These are phyloP conservation scores for Lynx canadensis DNA, from an alignment of 2,113 vertebrate genomes.

Conservation along the genomic window DNA sequence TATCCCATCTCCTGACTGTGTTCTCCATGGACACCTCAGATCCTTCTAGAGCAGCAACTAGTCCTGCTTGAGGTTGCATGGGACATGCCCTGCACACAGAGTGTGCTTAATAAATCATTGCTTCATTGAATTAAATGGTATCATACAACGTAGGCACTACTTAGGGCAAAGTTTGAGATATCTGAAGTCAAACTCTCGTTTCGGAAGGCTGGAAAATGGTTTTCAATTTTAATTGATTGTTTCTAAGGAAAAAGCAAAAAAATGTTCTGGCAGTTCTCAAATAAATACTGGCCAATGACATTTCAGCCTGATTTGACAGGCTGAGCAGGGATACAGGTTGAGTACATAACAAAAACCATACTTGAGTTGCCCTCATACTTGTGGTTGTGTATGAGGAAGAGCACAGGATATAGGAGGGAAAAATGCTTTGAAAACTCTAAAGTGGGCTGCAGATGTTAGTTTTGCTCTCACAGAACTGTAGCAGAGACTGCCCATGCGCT, in stretches of 20 bases:
- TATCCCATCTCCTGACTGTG: not conserved
- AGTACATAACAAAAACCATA: not conserved
- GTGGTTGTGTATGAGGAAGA: not conserved
- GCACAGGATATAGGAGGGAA: not conserved
- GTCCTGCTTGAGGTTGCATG: not conserved
- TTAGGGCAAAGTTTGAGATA: not conserved
- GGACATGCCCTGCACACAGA: not conserved
- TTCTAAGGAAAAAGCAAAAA: not conserved
- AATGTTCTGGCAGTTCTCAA: not conserved
- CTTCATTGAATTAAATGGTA: not conserved
- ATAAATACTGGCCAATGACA: not conserved
- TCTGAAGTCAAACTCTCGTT: not conserved
- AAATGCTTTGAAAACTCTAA: not conserved
- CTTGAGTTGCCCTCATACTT: not conserved
- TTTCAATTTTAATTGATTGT: not conserved
- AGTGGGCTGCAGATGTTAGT: not conserved
- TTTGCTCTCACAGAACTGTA: not conserved
- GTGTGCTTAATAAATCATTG: not conserved
- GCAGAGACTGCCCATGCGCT: not conserved
- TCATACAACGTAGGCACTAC: not conserved
- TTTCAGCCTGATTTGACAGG: not conserved
- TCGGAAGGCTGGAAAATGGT: not conserved
- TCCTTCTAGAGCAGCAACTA: not conserved
- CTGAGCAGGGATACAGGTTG: rapidly evolving
- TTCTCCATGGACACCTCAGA: not conserved